Conservation (phyloP, 2,113 vertebrate species). For the Amazona guildingii region DNA sequence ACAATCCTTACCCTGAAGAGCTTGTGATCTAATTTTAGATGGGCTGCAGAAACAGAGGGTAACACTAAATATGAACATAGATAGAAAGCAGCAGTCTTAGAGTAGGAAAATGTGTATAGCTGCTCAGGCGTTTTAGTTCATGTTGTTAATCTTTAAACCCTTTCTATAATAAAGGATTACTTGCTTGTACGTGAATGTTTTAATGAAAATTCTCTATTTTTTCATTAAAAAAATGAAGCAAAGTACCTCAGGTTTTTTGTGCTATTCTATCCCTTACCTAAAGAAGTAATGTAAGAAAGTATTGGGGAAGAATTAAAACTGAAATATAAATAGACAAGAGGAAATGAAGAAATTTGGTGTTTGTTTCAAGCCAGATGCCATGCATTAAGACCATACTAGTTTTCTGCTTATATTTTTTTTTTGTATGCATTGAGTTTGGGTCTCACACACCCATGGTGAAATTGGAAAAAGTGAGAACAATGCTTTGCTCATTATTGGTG, state of each 20-base stretch:
- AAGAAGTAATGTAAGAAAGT: background rate
- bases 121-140: background rate
- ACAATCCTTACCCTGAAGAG: background rate
- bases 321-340: background rate
- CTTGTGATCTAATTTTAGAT: constrained; percentile 29
- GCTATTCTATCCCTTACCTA: background rate
- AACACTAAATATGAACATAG: background rate
- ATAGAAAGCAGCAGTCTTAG: background rate
- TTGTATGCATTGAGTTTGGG: background rate
- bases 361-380: background rate
- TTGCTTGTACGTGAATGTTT: background rate
- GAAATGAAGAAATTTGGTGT: background rate
- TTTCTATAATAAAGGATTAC: background rate
- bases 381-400: background rate
- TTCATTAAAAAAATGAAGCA: background rate
- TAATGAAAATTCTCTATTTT: background rate
- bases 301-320: background rate
- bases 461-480: background rate
- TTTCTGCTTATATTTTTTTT: background rate
- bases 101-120: background rate
- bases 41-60: constrained; percentile 13
- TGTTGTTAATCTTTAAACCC: background rate
- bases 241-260: background rate
- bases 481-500: background rate
- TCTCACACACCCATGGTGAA: rapidly evolving